Evolutionary conservation across 2,113 vertebrate genomes (phyloP).

Genomic region (Vulpes vulpes): DNA sequence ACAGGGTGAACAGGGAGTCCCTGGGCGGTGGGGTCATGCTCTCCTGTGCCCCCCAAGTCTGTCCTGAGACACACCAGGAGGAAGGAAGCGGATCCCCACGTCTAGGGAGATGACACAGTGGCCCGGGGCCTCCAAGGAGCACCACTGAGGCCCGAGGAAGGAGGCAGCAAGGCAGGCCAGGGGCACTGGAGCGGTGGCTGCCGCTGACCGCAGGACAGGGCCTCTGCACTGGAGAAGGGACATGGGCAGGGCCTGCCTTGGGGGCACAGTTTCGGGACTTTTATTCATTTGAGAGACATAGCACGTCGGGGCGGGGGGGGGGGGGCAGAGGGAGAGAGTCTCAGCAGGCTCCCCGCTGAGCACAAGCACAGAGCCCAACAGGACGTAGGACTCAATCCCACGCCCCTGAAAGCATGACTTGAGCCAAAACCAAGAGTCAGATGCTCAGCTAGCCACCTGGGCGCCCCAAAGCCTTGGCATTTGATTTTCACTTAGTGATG

Average conservation of each 20-base stretch:
- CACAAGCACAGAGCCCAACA: not conserved
- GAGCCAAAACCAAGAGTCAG: not conserved
- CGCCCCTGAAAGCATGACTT: not conserved
- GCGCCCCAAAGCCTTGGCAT: not conserved
- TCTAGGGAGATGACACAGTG: fast-evolving
- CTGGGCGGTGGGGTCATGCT: not conserved
- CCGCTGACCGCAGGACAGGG: no score
- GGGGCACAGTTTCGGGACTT: no score
- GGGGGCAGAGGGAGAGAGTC: no score
- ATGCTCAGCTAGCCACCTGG: not conserved
- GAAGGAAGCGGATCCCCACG: not conserved
- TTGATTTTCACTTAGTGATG: not conserved
- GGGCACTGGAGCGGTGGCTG: no score
- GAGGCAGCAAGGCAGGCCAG: no score
- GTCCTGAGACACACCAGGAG: not conserved
- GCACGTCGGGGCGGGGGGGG: no score
- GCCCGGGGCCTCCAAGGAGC: no score
- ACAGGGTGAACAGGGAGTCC: fast-evolving
- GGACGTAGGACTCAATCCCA: not conserved
- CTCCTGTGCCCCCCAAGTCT: not conserved
- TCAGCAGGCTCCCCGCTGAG: not conserved
- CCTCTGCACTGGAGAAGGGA: no score
- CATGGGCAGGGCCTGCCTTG: no score
- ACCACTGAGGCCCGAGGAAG: no score
- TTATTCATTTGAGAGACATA: no score